Evolutionary conservation across 2,888 invertebrate species (phyloP).

Genomic region (Muschampia plurimacula): DNA sequence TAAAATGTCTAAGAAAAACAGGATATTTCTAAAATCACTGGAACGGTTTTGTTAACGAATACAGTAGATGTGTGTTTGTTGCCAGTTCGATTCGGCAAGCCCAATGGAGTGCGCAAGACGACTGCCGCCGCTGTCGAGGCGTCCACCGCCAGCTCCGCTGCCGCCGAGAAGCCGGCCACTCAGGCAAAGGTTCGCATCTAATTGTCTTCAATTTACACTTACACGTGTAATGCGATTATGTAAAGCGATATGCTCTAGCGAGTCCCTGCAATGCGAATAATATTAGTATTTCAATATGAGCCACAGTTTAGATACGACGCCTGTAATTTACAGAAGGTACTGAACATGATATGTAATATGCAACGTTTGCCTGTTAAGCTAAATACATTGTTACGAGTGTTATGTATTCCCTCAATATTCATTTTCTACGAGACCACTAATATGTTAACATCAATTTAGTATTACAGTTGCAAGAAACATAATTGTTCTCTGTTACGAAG

Average conservation of each 20-base stretch:
- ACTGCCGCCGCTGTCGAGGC: constrained; percentile 68
- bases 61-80: constrained; percentile 58
- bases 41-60: constrained; percentile 31
- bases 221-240: constrained; percentile 41
- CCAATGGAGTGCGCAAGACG: constrained; percentile 66
- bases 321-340: background rate
- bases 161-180: constrained; percentile 64
- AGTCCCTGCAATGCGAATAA: constrained; percentile 60
- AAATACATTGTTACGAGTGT: constrained; percentile 10
- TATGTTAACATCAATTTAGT: constrained; percentile 17
- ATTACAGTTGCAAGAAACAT: background rate
- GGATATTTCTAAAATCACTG: background rate
- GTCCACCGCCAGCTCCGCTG: constrained; percentile 53
- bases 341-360: constrained; percentile 12
- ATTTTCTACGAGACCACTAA: constrained; percentile 7
- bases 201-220: constrained; percentile 29
- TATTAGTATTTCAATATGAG: constrained; percentile 42
- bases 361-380: constrained; percentile 14
- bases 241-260: constrained; percentile 47
- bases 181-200: constrained; percentile 69
- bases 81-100: constrained; percentile 80
- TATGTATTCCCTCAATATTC: constrained; percentile 10
- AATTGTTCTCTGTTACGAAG: background rate
- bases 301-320: constrained; percentile 43
- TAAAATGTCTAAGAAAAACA: background rate